These are phyloP conservation scores for Dolichotis patagonum DNA, from an alignment of 2,113 vertebrate genomes.

Conservation along the genomic window DNA sequence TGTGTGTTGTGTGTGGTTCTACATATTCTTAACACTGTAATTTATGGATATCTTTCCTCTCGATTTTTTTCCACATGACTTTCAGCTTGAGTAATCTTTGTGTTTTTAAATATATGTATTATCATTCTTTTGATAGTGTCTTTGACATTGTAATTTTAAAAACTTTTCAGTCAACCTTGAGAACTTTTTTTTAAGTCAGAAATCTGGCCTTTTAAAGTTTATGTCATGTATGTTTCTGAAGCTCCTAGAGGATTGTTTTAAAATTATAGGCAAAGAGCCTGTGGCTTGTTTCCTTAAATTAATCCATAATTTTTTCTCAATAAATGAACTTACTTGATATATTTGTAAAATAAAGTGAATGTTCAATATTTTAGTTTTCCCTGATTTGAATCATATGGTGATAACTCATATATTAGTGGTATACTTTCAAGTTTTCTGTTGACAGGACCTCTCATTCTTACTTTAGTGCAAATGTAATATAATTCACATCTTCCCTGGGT, in stretches of 20 bases:
- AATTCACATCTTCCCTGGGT: constrained; percentile 1
- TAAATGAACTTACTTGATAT: constrained; percentile 36
- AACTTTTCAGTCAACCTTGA: constrained; percentile 41
- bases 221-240: constrained; percentile 50
- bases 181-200: not conserved
- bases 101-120: constrained; percentile 35
- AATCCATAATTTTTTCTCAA: constrained; percentile 7
- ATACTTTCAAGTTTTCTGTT: constrained; percentile 29
- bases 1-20: not conserved
- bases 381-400: constrained; percentile 9
- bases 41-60: not conserved
- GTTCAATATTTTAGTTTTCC: not conserved
- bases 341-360: constrained; percentile 59
- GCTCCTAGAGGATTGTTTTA: constrained; percentile 25
- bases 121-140: not conserved
- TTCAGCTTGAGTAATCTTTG: constrained; percentile 28
- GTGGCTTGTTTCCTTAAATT: constrained; percentile 52
- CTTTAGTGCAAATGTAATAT: not conserved
- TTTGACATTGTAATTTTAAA: constrained; percentile 30
- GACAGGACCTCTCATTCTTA: not conserved
- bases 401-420: not conserved
- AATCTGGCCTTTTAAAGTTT: constrained; percentile 35
- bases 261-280: constrained; percentile 51
- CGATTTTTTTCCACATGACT: constrained; percentile 13
- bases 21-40: not conserved